Percentiles rank a stretch among this genome's conserved stretches.
Conservation (phyloP, 1,140 invertebrate species). For the Calephelis virginiensis region DNA sequence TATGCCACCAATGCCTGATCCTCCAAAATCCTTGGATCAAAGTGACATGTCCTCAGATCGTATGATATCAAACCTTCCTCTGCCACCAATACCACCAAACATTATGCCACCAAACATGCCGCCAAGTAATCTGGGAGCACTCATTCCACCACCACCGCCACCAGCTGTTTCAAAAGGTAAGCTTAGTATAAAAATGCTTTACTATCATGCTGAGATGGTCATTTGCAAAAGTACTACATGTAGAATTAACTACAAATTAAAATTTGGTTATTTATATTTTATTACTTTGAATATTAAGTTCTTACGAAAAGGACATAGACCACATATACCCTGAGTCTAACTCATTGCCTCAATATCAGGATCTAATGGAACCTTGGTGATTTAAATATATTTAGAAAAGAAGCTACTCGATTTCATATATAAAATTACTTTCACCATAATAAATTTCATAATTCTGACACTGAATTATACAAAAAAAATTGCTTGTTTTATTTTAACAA, state of each 20-base stretch:
- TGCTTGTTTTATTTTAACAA: no score
- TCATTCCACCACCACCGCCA: slow-evolving; percentile 43
- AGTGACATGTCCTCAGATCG: slow-evolving; percentile 47
- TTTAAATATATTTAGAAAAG: no score
- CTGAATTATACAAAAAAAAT: no score
- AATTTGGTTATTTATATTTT: no score
- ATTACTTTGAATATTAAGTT: no score
- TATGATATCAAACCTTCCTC: slow-evolving; percentile 58
- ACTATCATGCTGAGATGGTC: background rate
- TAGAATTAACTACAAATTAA: background rate
- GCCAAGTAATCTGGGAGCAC: slow-evolving; percentile 56
- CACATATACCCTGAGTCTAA: no score
- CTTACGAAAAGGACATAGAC: no score
- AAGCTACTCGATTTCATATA: no score
- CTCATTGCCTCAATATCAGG: no score
- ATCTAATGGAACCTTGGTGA: no score
- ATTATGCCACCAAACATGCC: slow-evolving; percentile 49
- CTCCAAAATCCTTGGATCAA: slow-evolving; percentile 54
- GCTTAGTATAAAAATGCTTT: background rate
- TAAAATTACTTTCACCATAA: no score
- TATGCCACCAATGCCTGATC: slow-evolving; percentile 39
- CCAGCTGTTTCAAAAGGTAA: slow-evolving; percentile 1
- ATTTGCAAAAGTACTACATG: slow-evolving; percentile 14
- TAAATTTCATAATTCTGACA: no score
- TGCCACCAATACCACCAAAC: slow-evolving; percentile 55